Evolutionary conservation across 2,888 invertebrate species (phyloP), one percentile per base, ranked within the genome.

Genomic region (Acleris literana): DNA sequence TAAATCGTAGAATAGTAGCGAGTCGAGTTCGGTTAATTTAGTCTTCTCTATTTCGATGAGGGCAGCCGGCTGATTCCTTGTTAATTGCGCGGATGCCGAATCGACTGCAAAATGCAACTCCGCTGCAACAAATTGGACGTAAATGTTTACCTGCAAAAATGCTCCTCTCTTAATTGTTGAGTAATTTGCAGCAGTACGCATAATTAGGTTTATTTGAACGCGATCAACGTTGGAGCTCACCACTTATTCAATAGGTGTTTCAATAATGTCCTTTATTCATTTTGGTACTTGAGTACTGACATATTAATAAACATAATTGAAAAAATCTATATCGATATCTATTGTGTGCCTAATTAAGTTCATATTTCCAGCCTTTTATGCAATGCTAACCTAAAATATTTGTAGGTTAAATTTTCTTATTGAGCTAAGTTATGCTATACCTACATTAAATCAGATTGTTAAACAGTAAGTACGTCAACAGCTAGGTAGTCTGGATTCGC

Each of bases 41-140:
- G 81, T 83, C 79, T 79, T 76, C 75, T 82, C 81, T 79, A 81
- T 82, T 82, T 85, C 85, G 88, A 88, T 88, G 85, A 86, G 85
- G 76, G 79, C 82, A 79, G 79, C 74, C 76, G 76, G 82, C 76
- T 79, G 85, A 84, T 83, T 86, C 78, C 81, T 87, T 86, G 85
- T 86, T 91, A 90, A 90, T 91, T 90, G 71, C 77, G 81, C 81
- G 80, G 82, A 79, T 81, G 81, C 72, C 69, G 72, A 74, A 75
- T 74, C 74, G 72, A 68, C 75, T 75, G 72, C 72, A 61, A 64
- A 70, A 72, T 71, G 72, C 70, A 72, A 72, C 75, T 70, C 66
- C 70, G 69, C 72, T 65, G 74, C 73, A 77, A 78, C 77, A 77
- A 77, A 76, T 75, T 74, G 72, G 75, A 78, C 78, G 74, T 79